These are phyloP conservation scores for Arion vulgaris DNA, from an alignment of 1,140 invertebrate species.

Conservation along the genomic window DNA sequence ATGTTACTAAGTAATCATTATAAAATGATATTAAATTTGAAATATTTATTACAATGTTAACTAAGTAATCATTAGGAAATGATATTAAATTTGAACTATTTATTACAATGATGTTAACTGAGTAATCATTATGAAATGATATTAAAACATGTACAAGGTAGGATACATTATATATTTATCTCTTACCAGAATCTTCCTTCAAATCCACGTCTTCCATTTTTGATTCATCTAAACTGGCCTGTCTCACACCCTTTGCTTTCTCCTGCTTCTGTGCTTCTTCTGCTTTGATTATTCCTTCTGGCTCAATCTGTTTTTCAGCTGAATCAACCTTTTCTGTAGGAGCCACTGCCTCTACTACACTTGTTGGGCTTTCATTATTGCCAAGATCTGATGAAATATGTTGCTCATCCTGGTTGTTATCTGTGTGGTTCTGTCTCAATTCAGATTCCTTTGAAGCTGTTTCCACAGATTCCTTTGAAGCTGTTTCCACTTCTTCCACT, in stretches of 20 bases:
- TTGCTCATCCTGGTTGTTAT: conserved; percentile 18
- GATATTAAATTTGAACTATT: too few relatives aligned
- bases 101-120: too few relatives aligned
- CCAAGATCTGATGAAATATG: conserved; percentile 22
- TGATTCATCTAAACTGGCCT: conserved; percentile 4
- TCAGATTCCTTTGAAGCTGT: neutral
- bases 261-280: conserved; percentile 28
- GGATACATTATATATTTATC: neutral
- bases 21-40: too few relatives aligned
- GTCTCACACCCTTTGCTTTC: neutral
- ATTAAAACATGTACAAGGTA: neutral
- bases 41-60: too few relatives aligned
- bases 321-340: neutral
- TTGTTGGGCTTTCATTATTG: neutral
- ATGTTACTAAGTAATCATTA: too few relatives aligned
- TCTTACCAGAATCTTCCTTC: conserved; percentile 19
- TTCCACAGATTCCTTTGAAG: neutral
- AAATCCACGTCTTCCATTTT: conserved; percentile 33
- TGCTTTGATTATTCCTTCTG: neutral
- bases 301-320: neutral
- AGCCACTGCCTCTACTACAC: neutral
- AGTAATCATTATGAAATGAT: neutral
- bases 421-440: conserved; percentile 18
- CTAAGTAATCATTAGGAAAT: too few relatives aligned
- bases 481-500: neutral